Percentiles rank a stretch among this genome's conserved stretches.
These are phyloP conservation scores for Nycticryphes semicollaris DNA, from an alignment of 2,113 vertebrate species.

Conservation along the genomic window DNA sequence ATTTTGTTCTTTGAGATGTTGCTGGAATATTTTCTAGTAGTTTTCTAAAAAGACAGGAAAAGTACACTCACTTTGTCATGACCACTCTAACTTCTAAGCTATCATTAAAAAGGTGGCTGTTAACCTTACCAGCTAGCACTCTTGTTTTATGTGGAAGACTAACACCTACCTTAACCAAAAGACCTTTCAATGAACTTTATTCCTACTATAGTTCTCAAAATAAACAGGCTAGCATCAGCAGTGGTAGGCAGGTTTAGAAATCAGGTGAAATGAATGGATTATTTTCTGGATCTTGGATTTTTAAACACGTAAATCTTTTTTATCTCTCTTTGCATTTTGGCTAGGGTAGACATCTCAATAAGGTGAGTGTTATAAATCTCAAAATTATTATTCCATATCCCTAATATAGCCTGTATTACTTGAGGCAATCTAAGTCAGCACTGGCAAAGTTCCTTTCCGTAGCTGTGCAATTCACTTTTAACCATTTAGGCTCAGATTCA, in stretches of 20 bases:
- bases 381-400: background rate
- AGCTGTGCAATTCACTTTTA: background rate
- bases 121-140: background rate
- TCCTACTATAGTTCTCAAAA: background rate
- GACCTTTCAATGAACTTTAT: background rate
- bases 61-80: background rate
- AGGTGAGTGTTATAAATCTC: background rate
- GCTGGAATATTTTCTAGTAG: background rate
- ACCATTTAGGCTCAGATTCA: background rate
- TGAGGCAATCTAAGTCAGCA: background rate
- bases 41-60: background rate
- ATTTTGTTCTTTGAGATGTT: background rate
- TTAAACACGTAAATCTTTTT: background rate
- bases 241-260: background rate
- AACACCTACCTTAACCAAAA: background rate
- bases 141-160: background rate
- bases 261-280: background rate
- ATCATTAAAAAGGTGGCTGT: background rate
- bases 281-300: background rate
- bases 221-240: background rate
- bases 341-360: background rate
- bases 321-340: background rate
- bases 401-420: background rate
- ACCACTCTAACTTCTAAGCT: background rate
- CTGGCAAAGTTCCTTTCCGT: background rate